Percentiles rank a stretch among this genome's conserved stretches.
phyloP scores from a whole-genome alignment of 2,888 invertebrate genomes.

The Drosophila meridiana region DNA sequence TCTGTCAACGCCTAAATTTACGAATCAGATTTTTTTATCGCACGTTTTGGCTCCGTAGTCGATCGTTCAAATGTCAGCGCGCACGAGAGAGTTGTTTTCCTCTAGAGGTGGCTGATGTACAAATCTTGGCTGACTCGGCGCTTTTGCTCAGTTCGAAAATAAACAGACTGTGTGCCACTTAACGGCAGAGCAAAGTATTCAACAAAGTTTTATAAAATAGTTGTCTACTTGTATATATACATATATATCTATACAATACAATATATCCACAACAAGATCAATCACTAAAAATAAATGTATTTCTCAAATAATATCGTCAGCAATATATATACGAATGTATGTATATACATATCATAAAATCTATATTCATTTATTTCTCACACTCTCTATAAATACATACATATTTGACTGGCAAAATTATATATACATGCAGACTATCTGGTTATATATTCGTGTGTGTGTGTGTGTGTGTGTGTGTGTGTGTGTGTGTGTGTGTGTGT shows the following conservation, averaged over 20 bases:
- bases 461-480: conserved; percentile 33
- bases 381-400: conserved; percentile 48
- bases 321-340: conserved; percentile 37
- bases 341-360: conserved; percentile 31
- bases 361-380: conserved; percentile 46
- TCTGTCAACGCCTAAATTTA: conserved; percentile 45
- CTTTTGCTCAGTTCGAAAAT: conserved; percentile 77
- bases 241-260: conserved; percentile 11
- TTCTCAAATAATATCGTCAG: conserved; percentile 49
- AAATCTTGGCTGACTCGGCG: conserved; percentile 67
- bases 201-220: conserved; percentile 59
- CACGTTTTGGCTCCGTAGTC: conserved; percentile 53
- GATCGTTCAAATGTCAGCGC: conserved; percentile 66
- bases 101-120: conserved; percentile 32
- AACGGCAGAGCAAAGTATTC: conserved; percentile 68
- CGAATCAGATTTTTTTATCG: conserved; percentile 26
- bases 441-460: conserved; percentile 12
- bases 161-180: conserved; percentile 80
- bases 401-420: conserved; percentile 53
- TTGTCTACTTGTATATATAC: conserved; percentile 29
- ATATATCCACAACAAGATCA: conserved; percentile 50
- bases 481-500: conserved; percentile 18
- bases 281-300: conserved; percentile 77
- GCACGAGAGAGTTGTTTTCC: conserved; percentile 58
- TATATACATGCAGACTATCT: conserved; percentile 37